A percentile compares a stretch with the other conserved stretches of the same genome.
phyloP scores from a whole-genome alignment of 92 coral and sea anemone species.

The Scolanthus callimorphus region DNA sequence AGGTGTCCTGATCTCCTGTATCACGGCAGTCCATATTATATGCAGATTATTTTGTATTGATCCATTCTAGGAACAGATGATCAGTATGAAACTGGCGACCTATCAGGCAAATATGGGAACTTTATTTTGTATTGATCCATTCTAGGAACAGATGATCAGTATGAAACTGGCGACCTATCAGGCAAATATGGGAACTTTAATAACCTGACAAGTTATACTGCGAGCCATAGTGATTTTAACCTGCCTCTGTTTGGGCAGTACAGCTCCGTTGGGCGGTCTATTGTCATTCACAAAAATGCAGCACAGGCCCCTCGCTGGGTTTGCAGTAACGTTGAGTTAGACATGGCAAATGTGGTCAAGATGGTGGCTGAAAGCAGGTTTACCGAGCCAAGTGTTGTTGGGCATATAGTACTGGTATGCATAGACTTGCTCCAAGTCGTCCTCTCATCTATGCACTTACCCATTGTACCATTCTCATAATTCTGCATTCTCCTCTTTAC shows the following conservation, averaged over 20 bases:
- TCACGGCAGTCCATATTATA: too few relatives aligned
- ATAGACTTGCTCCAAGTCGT: too few relatives aligned
- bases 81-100: conserved; percentile 89
- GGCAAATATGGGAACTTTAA: conserved; percentile 83
- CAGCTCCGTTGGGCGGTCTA: conserved; percentile 83
- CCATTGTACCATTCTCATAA: too few relatives aligned
- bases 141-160: conserved; percentile 88
- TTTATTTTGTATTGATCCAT: too few relatives aligned
- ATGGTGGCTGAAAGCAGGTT: conserved; percentile 50
- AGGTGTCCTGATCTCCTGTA: too few relatives aligned
- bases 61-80: conserved; percentile 96
- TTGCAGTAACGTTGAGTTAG: conserved; percentile 60
- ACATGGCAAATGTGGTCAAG: conserved; percentile 8
- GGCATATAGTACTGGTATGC: conserved; percentile 67
- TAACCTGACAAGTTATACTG: conserved; percentile 18
- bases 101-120: conserved; percentile 92
- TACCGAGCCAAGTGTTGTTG: conserved; percentile 68
- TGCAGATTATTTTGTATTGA: too few relatives aligned
- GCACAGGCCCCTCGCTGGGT: conserved; percentile 78
- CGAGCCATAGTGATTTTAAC: conserved; percentile 59
- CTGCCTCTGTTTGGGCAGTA: conserved; percentile 88
- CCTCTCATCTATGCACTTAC: too few relatives aligned
- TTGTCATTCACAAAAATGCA: conserved; percentile 72
- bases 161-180: conserved; percentile 91
- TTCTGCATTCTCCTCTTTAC: too few relatives aligned